Evolutionary conservation across 2,797 vertebrate species (phyloP).

Genomic region (Eulemur albifrons): DNA sequence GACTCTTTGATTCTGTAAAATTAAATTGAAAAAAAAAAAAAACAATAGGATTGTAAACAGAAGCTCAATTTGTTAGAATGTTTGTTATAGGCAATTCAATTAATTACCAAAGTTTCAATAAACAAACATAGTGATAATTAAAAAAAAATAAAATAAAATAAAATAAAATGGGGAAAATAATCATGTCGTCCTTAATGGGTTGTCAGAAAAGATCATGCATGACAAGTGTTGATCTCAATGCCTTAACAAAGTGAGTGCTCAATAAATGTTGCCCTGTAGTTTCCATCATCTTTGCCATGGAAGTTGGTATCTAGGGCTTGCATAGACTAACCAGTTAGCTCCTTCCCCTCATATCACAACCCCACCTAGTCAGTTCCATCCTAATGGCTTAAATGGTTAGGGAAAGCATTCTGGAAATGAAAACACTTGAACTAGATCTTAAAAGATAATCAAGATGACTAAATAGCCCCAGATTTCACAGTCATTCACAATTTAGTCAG

Average conservation of each 20-base stretch:
- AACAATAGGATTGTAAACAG: conserved; percentile 54
- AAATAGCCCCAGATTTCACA: neutral
- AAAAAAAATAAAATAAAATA: no score
- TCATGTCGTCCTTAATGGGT: neutral
- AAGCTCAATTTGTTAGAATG: conserved; percentile 42
- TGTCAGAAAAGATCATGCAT: neutral
- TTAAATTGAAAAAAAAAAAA: no score
- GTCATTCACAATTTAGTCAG: neutral
- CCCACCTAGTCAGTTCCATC: neutral
- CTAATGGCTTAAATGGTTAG: neutral
- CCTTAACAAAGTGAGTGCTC: conserved; percentile 24
- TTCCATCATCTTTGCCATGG: neutral
- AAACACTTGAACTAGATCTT: neutral
- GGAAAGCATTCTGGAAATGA: neutral
- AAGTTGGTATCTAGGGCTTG: neutral
- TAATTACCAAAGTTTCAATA: conserved; percentile 58
- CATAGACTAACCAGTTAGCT: neutral
- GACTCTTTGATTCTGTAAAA: no score
- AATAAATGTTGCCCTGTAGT: neutral
- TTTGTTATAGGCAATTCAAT: conserved; percentile 55
- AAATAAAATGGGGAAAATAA: neutral
- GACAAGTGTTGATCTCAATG: neutral
- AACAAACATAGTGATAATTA: conserved; percentile 44
- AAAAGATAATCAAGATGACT: neutral
- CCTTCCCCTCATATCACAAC: conserved; percentile 27